Conservation (phyloP, 2,113 vertebrate species). For the Regulus satrapa region DNA sequence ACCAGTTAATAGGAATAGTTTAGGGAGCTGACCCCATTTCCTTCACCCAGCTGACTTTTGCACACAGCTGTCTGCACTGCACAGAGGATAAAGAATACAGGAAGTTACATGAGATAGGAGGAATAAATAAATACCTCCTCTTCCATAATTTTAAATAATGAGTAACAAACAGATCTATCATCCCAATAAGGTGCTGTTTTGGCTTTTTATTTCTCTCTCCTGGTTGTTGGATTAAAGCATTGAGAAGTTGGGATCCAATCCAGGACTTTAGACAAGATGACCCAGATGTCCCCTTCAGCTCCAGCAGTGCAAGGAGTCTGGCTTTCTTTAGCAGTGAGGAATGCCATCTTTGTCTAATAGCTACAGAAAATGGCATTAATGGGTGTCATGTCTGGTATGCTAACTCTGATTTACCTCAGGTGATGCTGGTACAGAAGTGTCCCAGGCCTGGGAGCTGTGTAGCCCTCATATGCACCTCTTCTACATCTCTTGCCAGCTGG, state of each 20-base stretch:
- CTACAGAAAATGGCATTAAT: not conserved
- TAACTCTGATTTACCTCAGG: not conserved
- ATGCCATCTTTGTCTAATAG: not conserved
- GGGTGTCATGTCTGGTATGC: not conserved
- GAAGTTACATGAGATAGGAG: not conserved
- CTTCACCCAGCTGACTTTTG: not conserved
- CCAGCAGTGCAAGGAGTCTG: not conserved
- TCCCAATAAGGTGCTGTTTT: fast-evolving
- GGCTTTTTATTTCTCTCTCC: no score
- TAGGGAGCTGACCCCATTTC: not conserved
- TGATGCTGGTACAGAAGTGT: not conserved
- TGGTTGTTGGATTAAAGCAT: not conserved
- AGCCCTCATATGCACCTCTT: not conserved
- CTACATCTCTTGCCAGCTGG: not conserved
- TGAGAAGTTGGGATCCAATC: not conserved
- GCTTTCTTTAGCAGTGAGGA: not conserved
- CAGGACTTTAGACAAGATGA: not conserved
- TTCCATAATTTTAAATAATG: not conserved
- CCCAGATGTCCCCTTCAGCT: not conserved
- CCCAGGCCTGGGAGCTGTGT: not conserved
- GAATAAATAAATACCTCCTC: not conserved
- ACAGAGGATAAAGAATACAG: not conserved
- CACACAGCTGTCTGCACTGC: not conserved
- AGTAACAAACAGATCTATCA: not conserved
- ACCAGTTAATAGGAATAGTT: not conserved